phyloP scores from a whole-genome alignment of 2,888 invertebrate species.

The Melolontha melolontha region DNA sequence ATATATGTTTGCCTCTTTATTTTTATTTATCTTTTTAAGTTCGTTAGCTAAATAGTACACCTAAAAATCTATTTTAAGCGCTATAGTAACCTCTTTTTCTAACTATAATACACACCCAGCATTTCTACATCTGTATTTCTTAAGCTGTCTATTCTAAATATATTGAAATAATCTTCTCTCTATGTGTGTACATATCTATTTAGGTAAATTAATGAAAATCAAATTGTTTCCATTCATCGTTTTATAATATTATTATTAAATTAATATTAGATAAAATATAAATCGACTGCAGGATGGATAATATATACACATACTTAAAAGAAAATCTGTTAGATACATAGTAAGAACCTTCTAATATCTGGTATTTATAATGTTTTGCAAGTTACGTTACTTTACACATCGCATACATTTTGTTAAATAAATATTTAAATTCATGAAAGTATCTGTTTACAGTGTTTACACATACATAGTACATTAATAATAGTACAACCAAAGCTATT shows the following conservation, averaged over 20 bases:
- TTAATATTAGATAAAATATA: too few relatives aligned
- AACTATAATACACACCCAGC: slow-evolving; percentile 30
- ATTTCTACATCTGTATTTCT: slow-evolving; percentile 32
- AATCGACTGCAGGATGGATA: too few relatives aligned
- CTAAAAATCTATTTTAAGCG: slow-evolving; percentile 26
- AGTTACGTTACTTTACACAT: not conserved
- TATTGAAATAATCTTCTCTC: slow-evolving; percentile 1
- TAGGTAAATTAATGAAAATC: too few relatives aligned
- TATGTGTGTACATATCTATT: too few relatives aligned
- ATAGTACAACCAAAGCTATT: too few relatives aligned
- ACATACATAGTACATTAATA: not conserved
- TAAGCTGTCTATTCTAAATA: slow-evolving; percentile 29
- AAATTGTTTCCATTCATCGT: too few relatives aligned
- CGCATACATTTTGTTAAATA: slow-evolving; percentile 6
- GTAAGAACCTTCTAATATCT: not conserved
- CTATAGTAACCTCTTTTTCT: slow-evolving; percentile 32
- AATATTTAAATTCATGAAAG: slow-evolving; percentile 4
- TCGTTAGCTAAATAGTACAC: slow-evolving; percentile 18
- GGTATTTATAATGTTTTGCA: slow-evolving; percentile 3
- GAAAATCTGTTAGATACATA: too few relatives aligned
- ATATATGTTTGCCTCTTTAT: slow-evolving; percentile 1
- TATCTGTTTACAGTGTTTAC: slow-evolving; percentile 11
- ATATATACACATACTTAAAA: too few relatives aligned
- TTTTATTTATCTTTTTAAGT: slow-evolving; percentile 29
- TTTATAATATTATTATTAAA: too few relatives aligned